Percentiles rank a stretch among this genome's conserved stretches.
Conservation (phyloP, 2,113 vertebrate genomes). For the Python bivittatus region DNA sequence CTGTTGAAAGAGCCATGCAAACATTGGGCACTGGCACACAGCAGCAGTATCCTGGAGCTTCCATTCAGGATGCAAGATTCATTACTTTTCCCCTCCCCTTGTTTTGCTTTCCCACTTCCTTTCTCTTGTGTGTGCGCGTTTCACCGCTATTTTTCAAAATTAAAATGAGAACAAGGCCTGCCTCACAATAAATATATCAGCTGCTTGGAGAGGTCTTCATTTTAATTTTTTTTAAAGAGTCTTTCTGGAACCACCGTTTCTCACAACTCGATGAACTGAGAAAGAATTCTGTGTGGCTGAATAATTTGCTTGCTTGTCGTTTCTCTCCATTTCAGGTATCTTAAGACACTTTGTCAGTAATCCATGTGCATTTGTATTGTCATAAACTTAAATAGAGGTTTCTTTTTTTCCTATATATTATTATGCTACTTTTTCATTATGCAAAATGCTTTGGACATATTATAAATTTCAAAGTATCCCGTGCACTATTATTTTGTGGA, state of each 20-base stretch:
- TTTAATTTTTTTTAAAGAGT: not conserved
- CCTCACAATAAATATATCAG: not conserved
- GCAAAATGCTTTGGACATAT: not conserved
- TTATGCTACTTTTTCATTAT: not conserved
- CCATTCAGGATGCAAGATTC: not conserved
- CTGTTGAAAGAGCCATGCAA: conserved; percentile 40
- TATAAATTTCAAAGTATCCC: not conserved
- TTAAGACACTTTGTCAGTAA: not conserved
- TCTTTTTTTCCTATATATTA: not conserved
- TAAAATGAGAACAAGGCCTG: not conserved
- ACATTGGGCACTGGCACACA: conserved; percentile 34
- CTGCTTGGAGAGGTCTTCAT: not conserved
- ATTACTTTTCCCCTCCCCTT: conserved; percentile 8
- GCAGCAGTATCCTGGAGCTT: conserved; percentile 8
- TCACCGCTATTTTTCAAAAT: not conserved
- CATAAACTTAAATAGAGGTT: not conserved
- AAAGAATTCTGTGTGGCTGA: not conserved
- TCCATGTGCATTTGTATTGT: not conserved
- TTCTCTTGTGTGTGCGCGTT: not conserved
- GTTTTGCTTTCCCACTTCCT: not conserved
- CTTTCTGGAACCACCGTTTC: not conserved
- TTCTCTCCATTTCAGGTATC: not conserved
- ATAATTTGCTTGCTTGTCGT: not conserved
- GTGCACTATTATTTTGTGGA: not conserved
- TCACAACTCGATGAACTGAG: not conserved